Evolutionary conservation across 2,113 vertebrate species (phyloP), one percentile per base, ranked within the genome.

Genomic region (Alethe diademata): DNA sequence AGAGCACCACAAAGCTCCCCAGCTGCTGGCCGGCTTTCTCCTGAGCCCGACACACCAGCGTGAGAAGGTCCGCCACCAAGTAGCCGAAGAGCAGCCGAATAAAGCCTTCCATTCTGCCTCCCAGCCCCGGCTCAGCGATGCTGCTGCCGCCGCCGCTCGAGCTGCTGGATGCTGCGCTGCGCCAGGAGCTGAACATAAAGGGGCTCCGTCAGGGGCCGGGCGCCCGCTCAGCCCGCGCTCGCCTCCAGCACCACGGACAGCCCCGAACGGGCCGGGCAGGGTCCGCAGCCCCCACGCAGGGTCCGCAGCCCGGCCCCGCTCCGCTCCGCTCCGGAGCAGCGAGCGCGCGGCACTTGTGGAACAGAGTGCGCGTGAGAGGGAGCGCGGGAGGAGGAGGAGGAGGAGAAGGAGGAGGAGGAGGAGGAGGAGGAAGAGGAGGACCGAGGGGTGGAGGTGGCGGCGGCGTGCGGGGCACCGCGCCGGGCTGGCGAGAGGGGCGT

Each of bases 31-130:
- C 99, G 24, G 98, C 98, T 97, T 98, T 98, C 88, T 99, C 99
- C 98, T 99, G 99, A 75, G 99, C 99, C 97, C 98, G 98, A 97
- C 99, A 99, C 96, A 98, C 97, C 87, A 98, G 98, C 84, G 98
- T 98, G 97, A 98, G 98, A 94, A 99, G 98, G 98, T 99, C 98
- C 92, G 99, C 98, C 97, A 98, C 98, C 97, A 99, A 98, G 98
- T 99, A 99, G 97, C 98, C 98, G 73, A 99, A 97, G 58, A 99
- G 97, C 97, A 99, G 98, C 92, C 98, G 98, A 94, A 98, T 85
- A 76, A 98, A 97, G 95, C 98, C 97, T 90, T 97, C 97, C 98
- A 98, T 98, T 92, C 98, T 98, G 97, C 97, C 97, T 95, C 95
- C 92, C 95, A 90, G 95, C 90, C 95, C 97, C 60, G 95, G 95